phyloP scores from a whole-genome alignment of 2,113 vertebrate species.

The Spheniscus mendiculus region DNA sequence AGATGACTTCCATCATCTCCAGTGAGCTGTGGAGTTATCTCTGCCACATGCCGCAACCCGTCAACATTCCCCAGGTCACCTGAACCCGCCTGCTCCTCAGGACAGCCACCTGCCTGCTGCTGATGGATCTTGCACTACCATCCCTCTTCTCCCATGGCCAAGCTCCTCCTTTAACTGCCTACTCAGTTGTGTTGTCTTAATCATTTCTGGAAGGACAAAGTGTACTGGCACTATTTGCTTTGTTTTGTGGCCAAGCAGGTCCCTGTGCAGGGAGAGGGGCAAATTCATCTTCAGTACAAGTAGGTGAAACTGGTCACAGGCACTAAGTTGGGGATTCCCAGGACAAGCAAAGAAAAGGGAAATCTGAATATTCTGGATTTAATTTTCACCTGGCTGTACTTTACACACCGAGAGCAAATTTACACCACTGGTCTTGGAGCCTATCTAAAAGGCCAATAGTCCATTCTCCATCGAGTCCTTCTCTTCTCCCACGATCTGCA shows the following conservation, averaged over 20 bases:
- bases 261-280: background rate
- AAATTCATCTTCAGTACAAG: background rate
- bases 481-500: rapidly evolving
- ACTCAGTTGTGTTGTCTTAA: background rate
- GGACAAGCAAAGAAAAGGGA: background rate
- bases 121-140: background rate
- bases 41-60: background rate
- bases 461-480: background rate
- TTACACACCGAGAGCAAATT: background rate
- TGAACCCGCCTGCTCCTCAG: background rate
- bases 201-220: conserved; percentile 11
- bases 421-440: background rate
- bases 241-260: background rate
- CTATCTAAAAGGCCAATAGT: background rate
- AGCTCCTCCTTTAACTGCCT: conserved; percentile 43
- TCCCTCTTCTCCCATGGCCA: background rate
- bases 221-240: background rate
- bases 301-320: background rate
- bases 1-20: background rate
- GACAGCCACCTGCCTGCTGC: background rate
- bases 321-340: background rate
- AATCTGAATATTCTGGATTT: background rate
- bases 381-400: background rate
- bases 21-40: background rate
- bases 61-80: background rate